phyloP scores from a whole-genome alignment of 1,140 invertebrate species.

The Phocides pigmalion region DNA sequence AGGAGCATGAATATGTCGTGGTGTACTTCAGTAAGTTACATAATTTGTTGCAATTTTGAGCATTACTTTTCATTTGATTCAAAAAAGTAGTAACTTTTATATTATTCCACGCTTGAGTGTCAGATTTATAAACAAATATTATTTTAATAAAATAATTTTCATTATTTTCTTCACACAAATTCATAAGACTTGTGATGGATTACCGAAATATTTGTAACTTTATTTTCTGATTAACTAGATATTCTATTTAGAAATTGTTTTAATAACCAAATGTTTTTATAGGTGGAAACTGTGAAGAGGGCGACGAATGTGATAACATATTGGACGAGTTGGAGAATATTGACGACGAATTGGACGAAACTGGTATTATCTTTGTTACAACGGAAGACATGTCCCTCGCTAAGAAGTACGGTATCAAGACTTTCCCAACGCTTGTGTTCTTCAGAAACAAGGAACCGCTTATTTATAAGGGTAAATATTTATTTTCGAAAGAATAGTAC shows the following conservation, averaged over 20 bases:
- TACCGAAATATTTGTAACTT: too few species aligned
- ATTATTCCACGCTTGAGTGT: too few species aligned
- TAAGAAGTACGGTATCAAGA: slow-evolving; percentile 93
- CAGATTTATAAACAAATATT: too few species aligned
- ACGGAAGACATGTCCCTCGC: slow-evolving; percentile 93
- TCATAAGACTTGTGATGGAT: too few species aligned
- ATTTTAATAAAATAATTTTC: too few species aligned
- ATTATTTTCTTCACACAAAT: too few species aligned
- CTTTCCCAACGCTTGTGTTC: slow-evolving; percentile 93
- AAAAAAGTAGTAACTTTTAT: too few species aligned
- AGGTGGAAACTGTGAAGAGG: slow-evolving; percentile 94
- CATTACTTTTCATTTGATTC: background rate
- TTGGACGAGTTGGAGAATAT: slow-evolving; percentile 95
- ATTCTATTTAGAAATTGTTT: too few species aligned
- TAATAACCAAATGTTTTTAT: slow-evolving; percentile 29
- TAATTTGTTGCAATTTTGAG: too few species aligned
- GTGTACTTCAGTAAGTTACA: slow-evolving; percentile 93
- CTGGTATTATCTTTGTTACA: slow-evolving; percentile 96
- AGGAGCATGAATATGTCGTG: slow-evolving; percentile 96
- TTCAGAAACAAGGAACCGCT: slow-evolving; percentile 95
- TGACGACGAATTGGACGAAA: slow-evolving; percentile 96
- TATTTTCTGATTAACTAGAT: too few species aligned
- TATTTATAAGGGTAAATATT: slow-evolving; percentile 85
- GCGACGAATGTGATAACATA: slow-evolving; percentile 93
- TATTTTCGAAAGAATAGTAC: too few species aligned